These are phyloP conservation scores for Troides oblongomaculatus DNA, from an alignment of 2,888 invertebrate genomes.

Conservation along the genomic window DNA sequence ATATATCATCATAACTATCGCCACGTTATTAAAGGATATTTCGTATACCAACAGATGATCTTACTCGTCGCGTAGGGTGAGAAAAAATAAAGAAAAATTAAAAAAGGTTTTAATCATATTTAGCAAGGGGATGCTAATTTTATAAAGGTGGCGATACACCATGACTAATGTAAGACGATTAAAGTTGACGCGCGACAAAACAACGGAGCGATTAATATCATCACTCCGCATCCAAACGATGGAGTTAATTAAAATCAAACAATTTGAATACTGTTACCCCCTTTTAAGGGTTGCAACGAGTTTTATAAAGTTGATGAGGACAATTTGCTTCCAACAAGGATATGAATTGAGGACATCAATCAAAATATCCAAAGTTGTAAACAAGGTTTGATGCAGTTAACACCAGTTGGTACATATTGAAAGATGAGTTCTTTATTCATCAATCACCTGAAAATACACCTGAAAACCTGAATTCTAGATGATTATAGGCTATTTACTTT, in stretches of 20 bases:
- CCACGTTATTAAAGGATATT: no score
- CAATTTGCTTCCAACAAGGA: slow-evolving; percentile 43
- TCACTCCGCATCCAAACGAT: slow-evolving; percentile 42
- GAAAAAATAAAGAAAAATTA: background rate
- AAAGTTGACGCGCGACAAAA: slow-evolving; percentile 62
- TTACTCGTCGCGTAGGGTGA: no score
- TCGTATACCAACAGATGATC: no score
- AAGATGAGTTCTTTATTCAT: no score
- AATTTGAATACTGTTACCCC: slow-evolving; percentile 40
- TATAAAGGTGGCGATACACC: slow-evolving; percentile 43
- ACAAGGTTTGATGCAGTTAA: no score
- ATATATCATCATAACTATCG: no score
- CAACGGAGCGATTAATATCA: slow-evolving; percentile 62
- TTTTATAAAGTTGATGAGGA: slow-evolving; percentile 48
- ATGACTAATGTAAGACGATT: slow-evolving; percentile 64
- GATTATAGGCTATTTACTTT: no score
- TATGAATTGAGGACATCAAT: slow-evolving; percentile 6
- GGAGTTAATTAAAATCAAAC: slow-evolving; percentile 74
- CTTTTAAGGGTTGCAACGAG: slow-evolving; percentile 34
- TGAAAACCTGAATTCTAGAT: no score
- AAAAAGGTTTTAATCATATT: slow-evolving; percentile 2
- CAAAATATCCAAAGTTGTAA: background rate
- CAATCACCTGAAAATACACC: no score
- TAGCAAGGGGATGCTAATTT: slow-evolving; percentile 28
- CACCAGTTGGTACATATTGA: no score